Evolutionary conservation across 2,113 vertebrate genomes (phyloP), one percentile per base, ranked within the genome.

Genomic region (Gallinago jamesoni): DNA sequence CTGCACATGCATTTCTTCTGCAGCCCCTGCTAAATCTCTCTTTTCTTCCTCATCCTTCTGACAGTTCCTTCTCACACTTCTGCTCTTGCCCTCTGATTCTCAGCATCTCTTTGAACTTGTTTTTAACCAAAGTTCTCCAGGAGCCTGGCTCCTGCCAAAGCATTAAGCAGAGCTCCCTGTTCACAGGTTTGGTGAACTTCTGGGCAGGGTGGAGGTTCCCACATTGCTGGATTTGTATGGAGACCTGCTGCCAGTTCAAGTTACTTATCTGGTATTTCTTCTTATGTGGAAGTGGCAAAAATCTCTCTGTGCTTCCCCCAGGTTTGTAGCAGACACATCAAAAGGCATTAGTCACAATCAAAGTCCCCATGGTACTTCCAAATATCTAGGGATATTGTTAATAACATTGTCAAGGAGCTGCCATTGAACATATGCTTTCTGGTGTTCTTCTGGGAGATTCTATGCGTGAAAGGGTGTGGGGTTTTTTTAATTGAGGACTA

Each of bases 211-310:
- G 3, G 1, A 17, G 35, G 12, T 4, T 63, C 20, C 68, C 60
- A 35, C 10, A 1, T 0, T 4, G 10, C 25, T 24, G 53, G 52
- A 15, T 14, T 28, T 24, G 25, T 24, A 3, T 1, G 3, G 45
- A 35, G 43, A 28, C 39, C 53, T 30, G 56, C 17, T 28, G 41
- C 37, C 48, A 33, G 24, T 6, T 9, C 19, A 19, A 10, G 24
- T 6, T 16, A 24, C 74, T 59, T 11, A 31, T 14, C n/a, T 11
- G 37, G 19, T 15, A 27, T 15, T 88, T 64, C 59, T 63, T 24
- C 39, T 45, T 7, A 14, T 1, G 3, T 23, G 39, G 30, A 82
- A 50, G 60, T 8, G 20, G 48, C 4, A 55, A 75, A 73, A 90
- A 60, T 37, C 59, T 37, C 48, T 43, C 59, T 27, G 25, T 69